Percentiles rank a stretch among this genome's conserved stretches.
Evolutionary conservation across 1,140 invertebrate species (phyloP).

Genomic region (Pollicipes pollicipes): DNA sequence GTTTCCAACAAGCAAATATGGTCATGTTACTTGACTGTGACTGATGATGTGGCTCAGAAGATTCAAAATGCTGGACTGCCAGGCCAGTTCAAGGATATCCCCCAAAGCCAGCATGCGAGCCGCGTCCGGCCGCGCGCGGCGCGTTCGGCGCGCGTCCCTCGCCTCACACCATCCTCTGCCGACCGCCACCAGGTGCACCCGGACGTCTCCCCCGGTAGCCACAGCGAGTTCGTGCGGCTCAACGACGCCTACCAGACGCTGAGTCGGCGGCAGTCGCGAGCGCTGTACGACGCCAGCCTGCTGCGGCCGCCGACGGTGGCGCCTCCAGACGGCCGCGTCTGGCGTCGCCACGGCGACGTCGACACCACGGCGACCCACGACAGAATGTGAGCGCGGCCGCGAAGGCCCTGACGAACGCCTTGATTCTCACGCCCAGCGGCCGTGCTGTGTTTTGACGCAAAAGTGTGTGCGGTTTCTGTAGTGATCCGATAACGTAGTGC

Average conservation of each 20-base stretch:
- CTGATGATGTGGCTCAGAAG: no score
- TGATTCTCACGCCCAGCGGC: conserved; percentile 18
- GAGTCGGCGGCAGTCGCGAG: neutral
- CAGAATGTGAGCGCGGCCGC: neutral
- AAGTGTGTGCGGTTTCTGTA: no score
- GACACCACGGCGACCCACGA: neutral
- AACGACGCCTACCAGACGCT: conserved; percentile 5
- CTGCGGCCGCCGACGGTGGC: neutral
- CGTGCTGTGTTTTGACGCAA: neutral
- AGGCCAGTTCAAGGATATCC: no score
- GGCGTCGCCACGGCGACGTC: neutral
- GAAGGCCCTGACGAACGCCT: conserved; percentile 4
- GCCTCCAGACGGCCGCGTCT: neutral
- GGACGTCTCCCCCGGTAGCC: neutral
- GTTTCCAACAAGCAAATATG: no score
- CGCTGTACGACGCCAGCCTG: conserved; percentile 3
- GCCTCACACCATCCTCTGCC: no score
- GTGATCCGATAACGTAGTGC: no score
- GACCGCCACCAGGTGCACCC: neutral
- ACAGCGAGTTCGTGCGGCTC: neutral
- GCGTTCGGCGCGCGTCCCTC: no score
- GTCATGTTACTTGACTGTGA: no score
- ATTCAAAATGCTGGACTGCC: no score
- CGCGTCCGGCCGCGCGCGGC: no score
- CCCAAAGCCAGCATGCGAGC: no score